These are phyloP conservation scores for Halcyon senegalensis DNA, from an alignment of 2,113 vertebrate species.

Conservation along the genomic window DNA sequence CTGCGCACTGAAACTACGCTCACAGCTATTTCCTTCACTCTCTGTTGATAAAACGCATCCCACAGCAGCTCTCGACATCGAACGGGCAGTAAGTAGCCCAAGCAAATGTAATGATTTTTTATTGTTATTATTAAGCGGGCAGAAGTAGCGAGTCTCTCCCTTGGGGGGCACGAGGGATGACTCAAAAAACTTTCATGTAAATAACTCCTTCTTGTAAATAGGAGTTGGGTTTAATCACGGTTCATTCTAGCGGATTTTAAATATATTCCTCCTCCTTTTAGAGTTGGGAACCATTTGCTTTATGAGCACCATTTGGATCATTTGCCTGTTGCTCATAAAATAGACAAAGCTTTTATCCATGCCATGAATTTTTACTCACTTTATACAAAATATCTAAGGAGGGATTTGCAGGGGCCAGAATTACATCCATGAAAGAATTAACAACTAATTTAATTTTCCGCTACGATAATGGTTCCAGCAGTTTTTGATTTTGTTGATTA, in stretches of 20 bases:
- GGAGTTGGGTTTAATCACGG: not conserved
- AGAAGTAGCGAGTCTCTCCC: not conserved
- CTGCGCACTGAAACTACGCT: not conserved
- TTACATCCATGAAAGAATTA: conserved; percentile 66
- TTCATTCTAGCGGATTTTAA: conserved; percentile 29
- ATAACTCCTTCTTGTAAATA: not conserved
- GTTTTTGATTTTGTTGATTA: conserved; percentile 53
- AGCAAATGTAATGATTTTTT: not conserved
- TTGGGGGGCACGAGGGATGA: not conserved
- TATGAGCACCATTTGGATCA: conserved; percentile 63
- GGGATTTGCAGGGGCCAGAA: conserved; percentile 63
- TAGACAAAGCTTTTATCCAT: conserved; percentile 65
- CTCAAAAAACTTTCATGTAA: not conserved
- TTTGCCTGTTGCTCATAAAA: conserved; percentile 66
- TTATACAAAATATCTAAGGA: conserved; percentile 70
- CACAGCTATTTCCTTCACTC: not conserved
- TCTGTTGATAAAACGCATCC: not conserved
- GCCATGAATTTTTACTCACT: conserved; percentile 69
- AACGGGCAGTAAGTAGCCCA: not conserved
- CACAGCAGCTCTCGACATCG: not conserved
- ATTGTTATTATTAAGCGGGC: not conserved
- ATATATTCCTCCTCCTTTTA: conserved; percentile 43
- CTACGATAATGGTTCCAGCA: conserved; percentile 34
- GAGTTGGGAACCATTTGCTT: conserved; percentile 57
- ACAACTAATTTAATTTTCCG: conserved; percentile 64